These are phyloP conservation scores for Mus minutoides DNA, from an alignment of 2,797 vertebrate species.

Conservation along the genomic window DNA sequence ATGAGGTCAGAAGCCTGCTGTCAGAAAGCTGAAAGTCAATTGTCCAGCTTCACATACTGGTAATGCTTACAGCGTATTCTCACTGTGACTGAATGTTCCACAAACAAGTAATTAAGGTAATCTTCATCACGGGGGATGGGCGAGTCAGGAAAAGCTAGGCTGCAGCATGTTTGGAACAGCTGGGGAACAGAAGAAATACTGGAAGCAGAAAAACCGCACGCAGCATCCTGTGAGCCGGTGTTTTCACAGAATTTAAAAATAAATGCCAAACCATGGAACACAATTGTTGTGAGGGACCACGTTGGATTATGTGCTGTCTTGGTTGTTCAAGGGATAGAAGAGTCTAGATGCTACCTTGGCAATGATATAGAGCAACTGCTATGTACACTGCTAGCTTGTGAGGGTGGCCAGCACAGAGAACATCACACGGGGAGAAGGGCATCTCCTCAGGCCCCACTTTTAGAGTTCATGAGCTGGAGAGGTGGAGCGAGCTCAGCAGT, in stretches of 20 bases:
- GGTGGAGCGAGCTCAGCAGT: neutral
- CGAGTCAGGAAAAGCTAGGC: slow-evolving; percentile 78
- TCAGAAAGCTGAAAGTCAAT: slow-evolving; percentile 71
- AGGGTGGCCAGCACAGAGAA: neutral
- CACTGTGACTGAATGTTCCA: slow-evolving; percentile 80
- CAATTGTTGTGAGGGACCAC: slow-evolving; percentile 58
- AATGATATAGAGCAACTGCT: neutral
- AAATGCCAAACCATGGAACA: slow-evolving; percentile 70
- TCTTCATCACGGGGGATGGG: slow-evolving; percentile 72
- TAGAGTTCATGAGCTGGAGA: neutral
- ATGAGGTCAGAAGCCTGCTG: slow-evolving; percentile 48
- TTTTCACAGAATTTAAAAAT: slow-evolving; percentile 81
- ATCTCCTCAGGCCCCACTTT: neutral
- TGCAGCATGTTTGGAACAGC: slow-evolving; percentile 83
- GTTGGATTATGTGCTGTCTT: slow-evolving; percentile 49
- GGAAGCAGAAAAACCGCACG: neutral
- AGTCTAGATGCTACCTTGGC: slow-evolving; percentile 41
- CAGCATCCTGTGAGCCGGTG: slow-evolving; percentile 68
- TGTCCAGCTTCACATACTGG: slow-evolving; percentile 67
- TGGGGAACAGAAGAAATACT: slow-evolving; percentile 80
- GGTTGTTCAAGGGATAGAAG: slow-evolving; percentile 52
- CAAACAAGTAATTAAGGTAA: slow-evolving; percentile 82
- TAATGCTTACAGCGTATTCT: slow-evolving; percentile 76
- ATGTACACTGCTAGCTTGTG: neutral
- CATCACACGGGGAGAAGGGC: neutral